These are phyloP conservation scores for Tachina grossa DNA, from an alignment of 2,888 invertebrate species.

Conservation along the genomic window DNA sequence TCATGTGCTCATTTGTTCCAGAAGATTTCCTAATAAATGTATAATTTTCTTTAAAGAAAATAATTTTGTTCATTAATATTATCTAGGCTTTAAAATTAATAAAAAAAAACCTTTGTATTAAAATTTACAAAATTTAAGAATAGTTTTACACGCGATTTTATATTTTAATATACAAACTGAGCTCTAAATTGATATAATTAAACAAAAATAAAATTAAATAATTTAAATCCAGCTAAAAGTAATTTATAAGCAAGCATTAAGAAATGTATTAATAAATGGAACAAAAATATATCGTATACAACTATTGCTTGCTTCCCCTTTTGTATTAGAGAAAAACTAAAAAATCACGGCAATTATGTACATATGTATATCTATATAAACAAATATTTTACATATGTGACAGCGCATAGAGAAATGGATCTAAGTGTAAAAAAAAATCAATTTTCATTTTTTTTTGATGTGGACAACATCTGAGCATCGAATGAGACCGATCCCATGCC, in stretches of 20 bases:
- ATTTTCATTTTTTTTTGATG: too few relatives aligned
- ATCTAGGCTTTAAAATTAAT: not conserved
- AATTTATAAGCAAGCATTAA: conserved; percentile 16
- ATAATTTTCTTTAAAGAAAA: not conserved
- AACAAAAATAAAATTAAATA: not conserved
- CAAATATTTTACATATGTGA: not conserved
- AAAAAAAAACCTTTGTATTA: conserved; percentile 1
- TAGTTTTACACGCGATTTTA: conserved; percentile 51
- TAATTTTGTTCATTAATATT: not conserved
- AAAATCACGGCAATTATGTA: conserved; percentile 10
- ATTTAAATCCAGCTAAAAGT: not conserved
- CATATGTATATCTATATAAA: conserved; percentile 3
- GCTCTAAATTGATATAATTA: not conserved
- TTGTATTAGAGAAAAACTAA: conserved; percentile 48
- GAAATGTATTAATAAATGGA: conserved; percentile 23
- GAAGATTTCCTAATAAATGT: not conserved
- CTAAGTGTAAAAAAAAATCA: too few relatives aligned
- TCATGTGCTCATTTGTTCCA: not conserved
- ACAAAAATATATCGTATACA: conserved; percentile 56
- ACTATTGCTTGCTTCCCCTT: conserved; percentile 66
- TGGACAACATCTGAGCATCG: too few relatives aligned
- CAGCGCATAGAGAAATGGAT: too few relatives aligned
- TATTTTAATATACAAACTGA: conserved; percentile 54
- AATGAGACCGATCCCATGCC: too few relatives aligned
- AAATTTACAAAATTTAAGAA: not conserved